phyloP scores from a whole-genome alignment of 2,797 vertebrate genomes.

The Poeciliopsis infans region DNA sequence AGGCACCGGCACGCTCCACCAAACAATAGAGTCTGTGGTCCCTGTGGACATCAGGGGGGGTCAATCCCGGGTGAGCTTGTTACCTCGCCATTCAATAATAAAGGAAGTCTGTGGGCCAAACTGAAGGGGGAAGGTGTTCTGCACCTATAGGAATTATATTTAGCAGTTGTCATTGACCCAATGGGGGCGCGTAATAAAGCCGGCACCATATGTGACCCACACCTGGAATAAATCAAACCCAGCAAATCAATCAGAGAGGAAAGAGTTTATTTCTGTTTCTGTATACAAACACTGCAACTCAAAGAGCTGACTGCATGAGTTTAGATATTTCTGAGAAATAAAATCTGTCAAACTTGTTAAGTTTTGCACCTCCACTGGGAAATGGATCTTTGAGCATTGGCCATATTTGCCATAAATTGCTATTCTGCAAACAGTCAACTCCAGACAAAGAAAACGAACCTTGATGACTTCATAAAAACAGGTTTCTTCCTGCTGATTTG shows the following conservation, averaged over 20 bases:
- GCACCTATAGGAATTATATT: conserved; percentile 66
- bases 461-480: conserved; percentile 30
- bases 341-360: not conserved
- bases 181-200: conserved; percentile 63
- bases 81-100: conserved; percentile 43
- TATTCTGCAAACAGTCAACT: not conserved
- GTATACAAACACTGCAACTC: not conserved
- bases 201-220: conserved; percentile 73
- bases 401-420: not conserved
- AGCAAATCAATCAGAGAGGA: conserved; percentile 48
- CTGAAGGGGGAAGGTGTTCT: conserved; percentile 49
- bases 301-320: not conserved
- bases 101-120: conserved; percentile 30
- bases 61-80: conserved; percentile 57
- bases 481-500: conserved; percentile 22
- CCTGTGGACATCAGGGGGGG: conserved; percentile 49
- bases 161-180: conserved; percentile 48
- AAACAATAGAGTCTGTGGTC: conserved; percentile 62
- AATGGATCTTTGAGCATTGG: not conserved
- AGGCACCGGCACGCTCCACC: conserved; percentile 38
- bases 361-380: not conserved
- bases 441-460: not conserved
- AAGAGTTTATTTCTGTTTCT: conserved; percentile 18
- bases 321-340: not conserved
- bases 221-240: conserved; percentile 36